Evolutionary conservation across 2,797 vertebrate species (phyloP).

Genomic region (Gallinago stenura): DNA sequence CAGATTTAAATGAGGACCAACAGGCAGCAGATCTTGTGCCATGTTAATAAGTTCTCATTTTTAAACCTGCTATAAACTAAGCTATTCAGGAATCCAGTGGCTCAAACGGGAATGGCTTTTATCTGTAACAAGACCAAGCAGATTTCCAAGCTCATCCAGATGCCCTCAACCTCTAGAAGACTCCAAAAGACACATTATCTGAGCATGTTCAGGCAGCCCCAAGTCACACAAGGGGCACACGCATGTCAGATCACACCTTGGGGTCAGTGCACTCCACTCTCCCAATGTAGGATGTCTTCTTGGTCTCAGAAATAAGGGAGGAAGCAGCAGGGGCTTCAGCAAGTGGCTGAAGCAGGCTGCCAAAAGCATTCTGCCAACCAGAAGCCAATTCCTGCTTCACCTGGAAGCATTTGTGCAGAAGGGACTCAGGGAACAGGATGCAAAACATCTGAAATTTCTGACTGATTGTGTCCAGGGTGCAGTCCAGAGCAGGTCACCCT

Average conservation of each 20-base stretch:
- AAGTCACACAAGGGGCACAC: rapidly evolving
- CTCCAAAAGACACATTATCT: background rate
- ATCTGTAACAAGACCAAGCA: background rate
- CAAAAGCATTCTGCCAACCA: background rate
- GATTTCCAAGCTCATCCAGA: background rate
- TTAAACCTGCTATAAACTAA: background rate
- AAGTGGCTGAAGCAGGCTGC: background rate
- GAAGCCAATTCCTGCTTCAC: background rate
- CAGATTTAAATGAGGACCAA: background rate
- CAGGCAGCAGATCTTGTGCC: background rate
- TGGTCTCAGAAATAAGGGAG: background rate
- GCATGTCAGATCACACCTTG: background rate
- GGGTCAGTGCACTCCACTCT: background rate
- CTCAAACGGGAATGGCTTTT: background rate
- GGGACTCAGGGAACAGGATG: background rate
- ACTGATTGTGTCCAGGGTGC: no score
- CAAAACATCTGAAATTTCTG: background rate
- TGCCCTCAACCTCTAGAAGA: background rate
- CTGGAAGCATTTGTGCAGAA: background rate
- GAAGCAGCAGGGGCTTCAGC: background rate
- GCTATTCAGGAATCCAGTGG: background rate
- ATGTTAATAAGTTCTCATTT: background rate
- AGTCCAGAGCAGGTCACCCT: background rate
- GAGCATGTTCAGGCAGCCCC: background rate
- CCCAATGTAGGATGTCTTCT: background rate